These are phyloP conservation scores for Rhadina sibilatrix DNA, from an alignment of 2,113 vertebrate species.

Conservation along the genomic window DNA sequence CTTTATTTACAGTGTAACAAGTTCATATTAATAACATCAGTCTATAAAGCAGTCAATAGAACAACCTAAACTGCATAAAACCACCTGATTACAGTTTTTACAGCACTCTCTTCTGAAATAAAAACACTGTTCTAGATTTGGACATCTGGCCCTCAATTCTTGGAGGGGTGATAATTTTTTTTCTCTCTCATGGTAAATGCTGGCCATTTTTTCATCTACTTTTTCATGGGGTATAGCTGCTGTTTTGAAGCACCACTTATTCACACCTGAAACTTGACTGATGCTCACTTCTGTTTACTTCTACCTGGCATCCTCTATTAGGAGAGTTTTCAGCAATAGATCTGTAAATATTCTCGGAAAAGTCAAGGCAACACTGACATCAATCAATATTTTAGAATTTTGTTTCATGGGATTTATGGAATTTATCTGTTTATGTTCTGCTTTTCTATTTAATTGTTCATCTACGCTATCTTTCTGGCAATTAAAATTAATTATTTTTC, in stretches of 20 bases:
- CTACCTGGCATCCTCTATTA: background rate
- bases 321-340: background rate
- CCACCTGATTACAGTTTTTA: slow-evolving; percentile 54
- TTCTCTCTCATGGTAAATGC: background rate
- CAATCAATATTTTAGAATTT: background rate
- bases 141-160: slow-evolving; percentile 62
- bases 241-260: background rate
- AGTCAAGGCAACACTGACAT: background rate
- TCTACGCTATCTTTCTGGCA: slow-evolving; percentile 25
- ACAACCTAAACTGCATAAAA: slow-evolving; percentile 2
- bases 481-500: slow-evolving; percentile 52
- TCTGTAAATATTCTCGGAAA: background rate
- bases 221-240: slow-evolving; percentile 48
- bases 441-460: background rate
- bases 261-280: background rate
- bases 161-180: slow-evolving; percentile 26
- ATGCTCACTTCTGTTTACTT: slow-evolving; percentile 30
- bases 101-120: slow-evolving; percentile 41
- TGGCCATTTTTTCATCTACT: background rate
- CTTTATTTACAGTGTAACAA: slow-evolving; percentile 13
- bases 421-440: slow-evolving; percentile 3
- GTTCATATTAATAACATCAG: background rate
- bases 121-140: slow-evolving; percentile 11
- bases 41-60: slow-evolving; percentile 12
- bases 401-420: background rate